These are phyloP conservation scores for Bettongia penicillata DNA, from an alignment of 2,113 vertebrate genomes.

Conservation along the genomic window DNA sequence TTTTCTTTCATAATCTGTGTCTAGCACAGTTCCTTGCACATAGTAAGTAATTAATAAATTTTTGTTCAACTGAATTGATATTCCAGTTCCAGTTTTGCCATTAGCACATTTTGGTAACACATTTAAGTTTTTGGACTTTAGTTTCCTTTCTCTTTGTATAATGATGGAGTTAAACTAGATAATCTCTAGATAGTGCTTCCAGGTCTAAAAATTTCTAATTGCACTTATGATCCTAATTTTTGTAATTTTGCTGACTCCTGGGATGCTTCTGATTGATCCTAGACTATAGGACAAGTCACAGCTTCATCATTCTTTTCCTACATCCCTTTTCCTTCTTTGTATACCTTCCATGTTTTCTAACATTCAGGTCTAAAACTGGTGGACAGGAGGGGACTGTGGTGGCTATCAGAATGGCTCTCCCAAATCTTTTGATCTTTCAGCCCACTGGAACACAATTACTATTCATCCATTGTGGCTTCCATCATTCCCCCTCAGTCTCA, in stretches of 20 bases:
- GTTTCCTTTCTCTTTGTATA: not conserved
- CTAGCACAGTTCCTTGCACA: conserved; percentile 15
- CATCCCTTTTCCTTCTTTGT: not conserved
- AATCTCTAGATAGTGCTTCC: not conserved
- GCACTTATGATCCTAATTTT: not conserved
- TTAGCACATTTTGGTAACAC: not conserved
- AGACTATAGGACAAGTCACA: not conserved
- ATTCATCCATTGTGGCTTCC: not conserved
- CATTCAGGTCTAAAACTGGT: not conserved
- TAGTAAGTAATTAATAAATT: not conserved
- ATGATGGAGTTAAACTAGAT: not conserved
- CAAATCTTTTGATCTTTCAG: not conserved
- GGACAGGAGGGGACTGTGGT: not conserved
- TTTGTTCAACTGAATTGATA: conserved; percentile 34
- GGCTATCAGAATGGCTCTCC: not conserved
- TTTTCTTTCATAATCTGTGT: conserved; percentile 12
- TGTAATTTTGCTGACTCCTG: not conserved
- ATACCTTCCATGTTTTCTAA: not conserved
- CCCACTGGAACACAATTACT: not conserved
- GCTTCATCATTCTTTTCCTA: not conserved
- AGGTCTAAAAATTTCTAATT: not conserved
- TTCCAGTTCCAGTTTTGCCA: not conserved
- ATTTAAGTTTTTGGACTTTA: not conserved
- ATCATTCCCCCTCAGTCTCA: not conserved
- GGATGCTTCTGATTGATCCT: not conserved